phyloP scores from a whole-genome alignment of 2,113 vertebrate genomes.

The Gadus macrocephalus region DNA sequence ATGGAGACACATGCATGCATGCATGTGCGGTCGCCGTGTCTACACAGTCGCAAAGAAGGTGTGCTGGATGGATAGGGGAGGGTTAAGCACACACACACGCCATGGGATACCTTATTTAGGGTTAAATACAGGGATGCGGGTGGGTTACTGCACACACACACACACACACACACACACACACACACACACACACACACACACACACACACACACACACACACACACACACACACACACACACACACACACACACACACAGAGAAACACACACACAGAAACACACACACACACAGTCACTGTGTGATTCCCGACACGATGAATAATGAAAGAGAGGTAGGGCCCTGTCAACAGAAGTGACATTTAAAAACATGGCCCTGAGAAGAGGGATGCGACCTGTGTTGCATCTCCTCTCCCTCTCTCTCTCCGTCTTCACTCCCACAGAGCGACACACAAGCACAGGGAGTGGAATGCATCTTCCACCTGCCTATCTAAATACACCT shows the following conservation, averaged over 20 bases:
- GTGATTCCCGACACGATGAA: constrained; percentile 35
- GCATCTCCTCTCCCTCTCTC: constrained; percentile 47
- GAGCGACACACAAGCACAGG: no score
- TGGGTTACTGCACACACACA: neutral
- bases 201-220: constrained; percentile 26
- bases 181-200: constrained; percentile 1
- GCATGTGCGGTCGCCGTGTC: neutral
- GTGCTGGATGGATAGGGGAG: no score
- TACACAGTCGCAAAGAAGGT: no score
- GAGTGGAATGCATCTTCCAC: no score
- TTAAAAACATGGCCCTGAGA: constrained; percentile 56
- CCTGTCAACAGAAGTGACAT: constrained; percentile 62
- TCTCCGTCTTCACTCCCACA: no score
- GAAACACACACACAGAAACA: neutral
- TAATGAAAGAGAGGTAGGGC: constrained; percentile 55
- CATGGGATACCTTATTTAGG: no score
- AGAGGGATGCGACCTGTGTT: constrained; percentile 52
- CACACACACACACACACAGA: constrained; percentile 23
- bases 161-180: constrained; percentile 22
- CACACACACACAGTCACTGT: constrained; percentile 25
- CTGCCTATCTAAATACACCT: neutral
- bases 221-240: neutral
- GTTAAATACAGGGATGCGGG: no score
- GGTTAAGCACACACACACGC: no score
- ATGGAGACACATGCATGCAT: neutral